Conservation (phyloP, 1,140 invertebrate genomes). For the Bombus balteatus region DNA sequence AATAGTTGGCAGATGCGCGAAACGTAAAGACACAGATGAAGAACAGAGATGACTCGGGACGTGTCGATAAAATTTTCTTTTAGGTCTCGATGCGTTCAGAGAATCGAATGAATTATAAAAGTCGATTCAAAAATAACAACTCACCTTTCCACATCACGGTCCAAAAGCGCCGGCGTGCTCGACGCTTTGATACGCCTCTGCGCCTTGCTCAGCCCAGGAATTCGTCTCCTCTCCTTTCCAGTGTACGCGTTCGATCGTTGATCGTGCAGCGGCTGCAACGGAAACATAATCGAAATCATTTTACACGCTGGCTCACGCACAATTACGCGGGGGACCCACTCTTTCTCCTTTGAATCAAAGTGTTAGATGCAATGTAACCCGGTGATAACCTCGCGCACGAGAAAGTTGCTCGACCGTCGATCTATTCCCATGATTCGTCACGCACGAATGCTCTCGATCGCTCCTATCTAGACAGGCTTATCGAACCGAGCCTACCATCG, state of each 20-base stretch:
- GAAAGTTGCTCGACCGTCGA: slow-evolving; percentile 39
- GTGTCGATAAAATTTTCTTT: neutral
- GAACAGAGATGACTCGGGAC: neutral
- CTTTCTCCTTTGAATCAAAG: neutral
- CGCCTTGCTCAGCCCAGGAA: slow-evolving; percentile 78
- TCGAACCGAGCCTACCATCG: slow-evolving; percentile 1
- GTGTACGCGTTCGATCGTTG: slow-evolving; percentile 69
- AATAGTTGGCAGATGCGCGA: no score
- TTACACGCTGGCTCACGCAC: neutral
- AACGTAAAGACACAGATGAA: neutral
- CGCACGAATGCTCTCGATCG: slow-evolving; percentile 56
- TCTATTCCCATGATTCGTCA: slow-evolving; percentile 64
- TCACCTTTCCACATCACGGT: slow-evolving; percentile 79
- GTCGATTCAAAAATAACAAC: slow-evolving; percentile 48
- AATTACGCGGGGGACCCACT: neutral
- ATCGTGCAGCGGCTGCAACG: slow-evolving; percentile 80
- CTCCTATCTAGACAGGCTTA: slow-evolving; percentile 27
- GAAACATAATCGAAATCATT: slow-evolving; percentile 58
- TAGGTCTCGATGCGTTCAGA: neutral
- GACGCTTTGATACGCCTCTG: slow-evolving; percentile 83
- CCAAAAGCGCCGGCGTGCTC: slow-evolving; percentile 83
- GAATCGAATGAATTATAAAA: slow-evolving; percentile 33
- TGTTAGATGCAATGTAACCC: neutral
- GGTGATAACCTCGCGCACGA: slow-evolving; percentile 53
- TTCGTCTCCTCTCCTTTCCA: slow-evolving; percentile 77